A percentile compares a stretch with the other conserved stretches of the same genome.
phyloP scores from a whole-genome alignment of 2,113 vertebrate genomes.

The Lagopus muta region DNA sequence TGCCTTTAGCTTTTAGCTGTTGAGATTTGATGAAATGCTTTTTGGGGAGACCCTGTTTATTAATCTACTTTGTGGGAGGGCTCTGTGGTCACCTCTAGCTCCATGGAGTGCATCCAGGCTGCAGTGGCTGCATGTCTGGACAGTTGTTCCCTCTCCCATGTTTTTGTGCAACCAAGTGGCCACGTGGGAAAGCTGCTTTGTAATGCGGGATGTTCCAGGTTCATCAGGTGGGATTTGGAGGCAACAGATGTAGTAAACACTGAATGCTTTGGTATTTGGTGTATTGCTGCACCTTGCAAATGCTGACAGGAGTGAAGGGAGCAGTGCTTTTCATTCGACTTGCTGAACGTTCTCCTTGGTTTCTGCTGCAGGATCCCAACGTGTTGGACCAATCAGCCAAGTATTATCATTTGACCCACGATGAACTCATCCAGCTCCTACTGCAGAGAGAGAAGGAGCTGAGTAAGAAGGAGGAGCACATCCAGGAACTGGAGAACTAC shows the following conservation, averaged over 20 bases:
- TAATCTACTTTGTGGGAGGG: not conserved
- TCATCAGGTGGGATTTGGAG: not conserved
- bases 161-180: not conserved
- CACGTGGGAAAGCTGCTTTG: not conserved
- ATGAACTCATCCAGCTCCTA: constrained; percentile 91
- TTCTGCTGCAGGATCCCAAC: constrained; percentile 68
- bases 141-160: not conserved
- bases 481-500: constrained; percentile 94
- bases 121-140: not conserved
- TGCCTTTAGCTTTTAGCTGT: not conserved
- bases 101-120: not conserved
- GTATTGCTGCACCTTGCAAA: not conserved
- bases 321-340: not conserved
- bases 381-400: constrained; percentile 83
- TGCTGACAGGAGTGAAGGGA: not conserved
- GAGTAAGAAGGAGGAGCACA: constrained; percentile 85
- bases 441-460: constrained; percentile 90
- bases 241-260: rapidly evolving
- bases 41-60: not conserved
- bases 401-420: constrained; percentile 95
- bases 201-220: not conserved
- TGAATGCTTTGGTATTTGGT: too few species aligned
- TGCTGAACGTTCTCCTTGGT: not conserved
- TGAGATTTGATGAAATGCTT: not conserved
- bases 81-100: not conserved